Evolutionary conservation across 2,888 invertebrate genomes (phyloP), one percentile per base, ranked within the genome.

Genomic region (Cataglyphis cursor): DNA sequence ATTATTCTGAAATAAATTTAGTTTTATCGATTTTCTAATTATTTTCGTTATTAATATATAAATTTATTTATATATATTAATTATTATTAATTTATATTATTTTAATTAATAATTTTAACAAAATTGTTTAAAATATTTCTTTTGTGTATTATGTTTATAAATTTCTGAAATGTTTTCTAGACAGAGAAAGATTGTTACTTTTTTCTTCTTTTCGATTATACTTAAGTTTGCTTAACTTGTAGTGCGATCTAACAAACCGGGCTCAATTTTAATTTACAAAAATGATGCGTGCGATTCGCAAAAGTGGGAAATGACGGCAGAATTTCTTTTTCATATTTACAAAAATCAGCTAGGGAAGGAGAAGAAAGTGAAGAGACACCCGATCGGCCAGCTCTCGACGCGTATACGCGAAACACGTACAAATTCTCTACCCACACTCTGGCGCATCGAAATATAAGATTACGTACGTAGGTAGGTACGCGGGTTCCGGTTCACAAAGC

Each of bases 401-500:
- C 48, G 74, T 64, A 48, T 68, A 64, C 87, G 87, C 82, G 80
- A 80, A 80, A 78, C 80, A 68, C 66, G 66, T 66, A 62, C 65
- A 64, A 57, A 51, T 51, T 51, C 66, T 74, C 65, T 82, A 70
- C 73, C 10, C 12, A 65, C 44, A 80, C n/a, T 21, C n/a, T 21
- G 10, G 64, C 28, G 41, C 51, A 28, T 61, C 57, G 54, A 81
- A 85, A 83, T 80, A 81, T 82, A 84, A 82, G 76, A 54, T 74
- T 84, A 78, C 87, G 81, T 74, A 64, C 57, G 68, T 66, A 80
- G 68, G 65, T 24, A 61, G 59, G 57, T 81, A 80, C 84, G 91
- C 89, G 88, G 92, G 91, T 93, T 92, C 92, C 91, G 91, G 91
- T 94, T 93, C 93, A 93, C 94, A 94, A 93, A 94, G 93, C 93